phyloP scores from a whole-genome alignment of 2,888 invertebrate genomes.

The Reticulitermes lucifugus region DNA sequence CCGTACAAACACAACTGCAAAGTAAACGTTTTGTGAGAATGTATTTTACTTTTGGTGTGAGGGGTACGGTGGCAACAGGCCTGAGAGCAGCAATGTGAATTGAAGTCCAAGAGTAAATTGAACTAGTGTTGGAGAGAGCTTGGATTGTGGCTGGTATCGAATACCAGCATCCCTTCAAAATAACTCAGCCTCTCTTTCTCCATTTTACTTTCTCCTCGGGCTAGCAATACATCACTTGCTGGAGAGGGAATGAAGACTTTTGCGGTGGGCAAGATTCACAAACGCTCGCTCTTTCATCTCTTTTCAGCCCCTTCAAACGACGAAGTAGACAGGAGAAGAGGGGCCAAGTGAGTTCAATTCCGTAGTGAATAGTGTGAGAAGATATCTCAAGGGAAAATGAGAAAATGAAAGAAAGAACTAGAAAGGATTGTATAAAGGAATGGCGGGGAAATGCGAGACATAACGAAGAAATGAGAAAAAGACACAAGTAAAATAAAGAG shows the following conservation, averaged over 20 bases:
- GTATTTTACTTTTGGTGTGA: conserved; percentile 3
- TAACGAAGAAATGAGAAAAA: neutral
- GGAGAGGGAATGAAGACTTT: conserved; percentile 7
- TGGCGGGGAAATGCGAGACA: neutral
- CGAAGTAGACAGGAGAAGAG: neutral
- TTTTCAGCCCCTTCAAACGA: neutral
- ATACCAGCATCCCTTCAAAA: neutral
- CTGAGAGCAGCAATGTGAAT: neutral
- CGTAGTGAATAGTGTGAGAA: neutral
- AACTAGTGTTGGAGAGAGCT: neutral
- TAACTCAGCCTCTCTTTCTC: neutral
- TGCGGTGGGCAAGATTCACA: conserved; percentile 22
- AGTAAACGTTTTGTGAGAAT: conserved; percentile 10
- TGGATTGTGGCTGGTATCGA: neutral
- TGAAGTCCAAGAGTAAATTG: neutral
- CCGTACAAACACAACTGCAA: conserved; percentile 13
- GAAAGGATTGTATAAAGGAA: neutral
- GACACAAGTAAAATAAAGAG: too few relatives aligned
- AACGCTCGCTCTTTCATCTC: neutral
- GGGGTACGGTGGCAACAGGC: neutral
- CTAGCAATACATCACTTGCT: conserved; percentile 6
- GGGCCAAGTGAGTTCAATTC: conserved; percentile 8
- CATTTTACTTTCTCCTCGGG: neutral
- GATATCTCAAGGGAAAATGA: neutral
- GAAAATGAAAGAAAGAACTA: neutral